Base-by-base conservation (phyloP, 2,888 invertebrate species). In the Miltochrista miniata region DNA sequence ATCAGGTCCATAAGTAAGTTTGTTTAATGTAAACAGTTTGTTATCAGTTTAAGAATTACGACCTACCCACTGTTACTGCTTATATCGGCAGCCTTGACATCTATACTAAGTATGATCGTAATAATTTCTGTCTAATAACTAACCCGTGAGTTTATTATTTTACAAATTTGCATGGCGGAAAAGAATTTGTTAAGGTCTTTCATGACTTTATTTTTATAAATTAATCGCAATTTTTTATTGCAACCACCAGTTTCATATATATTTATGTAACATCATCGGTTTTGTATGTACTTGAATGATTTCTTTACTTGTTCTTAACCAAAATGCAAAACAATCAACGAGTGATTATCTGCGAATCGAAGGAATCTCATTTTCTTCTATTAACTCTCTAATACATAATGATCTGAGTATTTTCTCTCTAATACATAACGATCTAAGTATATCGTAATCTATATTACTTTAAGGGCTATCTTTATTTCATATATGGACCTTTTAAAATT, bases 331-430 rank as follows among this genome's bases (percentile, higher is more conserved):
- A 56, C 48, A 50, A 44, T 43, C 12, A 50, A 52, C 36, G 15
- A 1, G 29, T 29, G 15, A 37, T 13, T 55, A 57, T 51, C 54
- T 62, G 57, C 64, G 60, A 55, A 48, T 59, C 12, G 39, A 39
- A 30, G 45, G 65, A 65, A 65, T 65, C 65, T 65, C 65, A 65
- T 57, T 54, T 46, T 29, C 37, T 14, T 42, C 37, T 38, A 12
- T 24, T 31, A 30, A 18, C 38, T 43, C 14, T 45, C 34, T 48
- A 31, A 13, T 35, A 1, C 30, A 24, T 24, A 12, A 37, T 14
- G 45, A 45, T 24, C 57, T 15, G 12, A 14, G 9, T 45, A 45
- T 24, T 31, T 36, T 38, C 38, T 43, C 14, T 45, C 34, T 48
- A 31, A 13, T 35, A 1, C 30, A 24, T 24, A 12, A 37, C n/a